phyloP scores from a whole-genome alignment of 2,797 vertebrate genomes.

The Todus mexicanus region DNA sequence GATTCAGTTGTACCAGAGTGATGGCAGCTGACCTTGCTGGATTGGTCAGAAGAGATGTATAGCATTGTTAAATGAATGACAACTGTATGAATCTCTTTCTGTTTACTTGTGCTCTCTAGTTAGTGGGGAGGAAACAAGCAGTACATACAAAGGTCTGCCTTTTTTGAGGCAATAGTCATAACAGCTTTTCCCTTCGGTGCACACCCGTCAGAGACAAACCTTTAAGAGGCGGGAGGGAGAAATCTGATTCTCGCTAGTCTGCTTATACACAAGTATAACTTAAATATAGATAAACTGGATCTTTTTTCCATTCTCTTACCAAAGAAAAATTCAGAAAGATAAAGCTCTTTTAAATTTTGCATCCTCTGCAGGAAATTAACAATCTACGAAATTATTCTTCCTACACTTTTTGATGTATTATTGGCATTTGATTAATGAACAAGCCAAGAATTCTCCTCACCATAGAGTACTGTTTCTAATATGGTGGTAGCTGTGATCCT shows the following conservation, averaged over 20 bases:
- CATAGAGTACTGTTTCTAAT: background rate
- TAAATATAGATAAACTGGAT: background rate
- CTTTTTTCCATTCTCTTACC: background rate
- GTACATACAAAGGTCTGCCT: background rate
- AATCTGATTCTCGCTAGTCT: background rate
- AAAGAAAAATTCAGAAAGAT: background rate
- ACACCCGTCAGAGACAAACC: background rate
- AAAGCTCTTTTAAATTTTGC: background rate
- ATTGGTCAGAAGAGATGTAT: background rate
- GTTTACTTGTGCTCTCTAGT: background rate
- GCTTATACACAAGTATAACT: background rate
- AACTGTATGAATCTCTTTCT: background rate
- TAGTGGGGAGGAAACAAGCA: background rate
- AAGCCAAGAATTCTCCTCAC: background rate
- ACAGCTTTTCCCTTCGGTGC: background rate
- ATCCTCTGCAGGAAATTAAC: background rate
- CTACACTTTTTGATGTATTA: background rate
- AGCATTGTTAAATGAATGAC: background rate
- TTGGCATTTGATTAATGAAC: background rate
- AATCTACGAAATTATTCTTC: constrained; percentile 8
- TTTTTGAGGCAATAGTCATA: background rate
- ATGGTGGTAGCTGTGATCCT: background rate
- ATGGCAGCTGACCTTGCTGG: background rate
- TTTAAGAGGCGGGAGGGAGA: background rate
- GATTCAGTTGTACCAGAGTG: accelerated